These are phyloP conservation scores for Archips crataeganus DNA, from an alignment of 2,888 invertebrate species.

Conservation along the genomic window DNA sequence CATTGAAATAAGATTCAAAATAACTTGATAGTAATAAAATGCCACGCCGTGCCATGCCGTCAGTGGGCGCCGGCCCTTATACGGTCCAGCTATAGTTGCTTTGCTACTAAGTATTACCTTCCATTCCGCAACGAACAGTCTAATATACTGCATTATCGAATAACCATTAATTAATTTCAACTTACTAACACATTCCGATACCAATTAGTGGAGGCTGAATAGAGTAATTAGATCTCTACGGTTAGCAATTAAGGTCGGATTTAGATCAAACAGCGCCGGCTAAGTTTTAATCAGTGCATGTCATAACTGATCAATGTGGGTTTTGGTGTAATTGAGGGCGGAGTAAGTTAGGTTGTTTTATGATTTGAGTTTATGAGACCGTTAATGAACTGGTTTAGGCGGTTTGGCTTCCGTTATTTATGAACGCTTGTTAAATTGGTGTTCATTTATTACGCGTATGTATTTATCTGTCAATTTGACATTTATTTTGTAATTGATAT, in stretches of 20 bases:
- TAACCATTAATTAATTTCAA: conserved; percentile 27
- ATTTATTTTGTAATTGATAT: too few relatives aligned
- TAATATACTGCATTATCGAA: conserved; percentile 27
- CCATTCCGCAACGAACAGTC: not conserved
- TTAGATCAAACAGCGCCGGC: conserved; percentile 15
- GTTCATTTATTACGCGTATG: too few relatives aligned
- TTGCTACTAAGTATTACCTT: not conserved
- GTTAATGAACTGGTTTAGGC: too few relatives aligned
- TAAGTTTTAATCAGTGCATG: conserved; percentile 33
- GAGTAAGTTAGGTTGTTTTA: not conserved
- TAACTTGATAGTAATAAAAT: too few relatives aligned
- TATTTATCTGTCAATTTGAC: too few relatives aligned
- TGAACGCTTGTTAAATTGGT: too few relatives aligned
- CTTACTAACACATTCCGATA: conserved; percentile 22
- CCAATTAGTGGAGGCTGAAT: conserved; percentile 15
- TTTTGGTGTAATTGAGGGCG: conserved; percentile 21
- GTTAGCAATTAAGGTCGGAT: conserved; percentile 23
- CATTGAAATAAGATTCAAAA: too few relatives aligned
- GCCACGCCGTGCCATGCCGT: too few relatives aligned
- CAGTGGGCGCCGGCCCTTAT: too few relatives aligned
- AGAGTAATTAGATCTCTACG: conserved; percentile 13
- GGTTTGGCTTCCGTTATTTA: too few relatives aligned
- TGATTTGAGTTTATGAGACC: not conserved
- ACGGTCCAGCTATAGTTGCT: too few relatives aligned
- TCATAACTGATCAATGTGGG: conserved; percentile 23